Evolutionary conservation across 2,113 vertebrate species (phyloP).

Genomic region (Pholis gunnellus): DNA sequence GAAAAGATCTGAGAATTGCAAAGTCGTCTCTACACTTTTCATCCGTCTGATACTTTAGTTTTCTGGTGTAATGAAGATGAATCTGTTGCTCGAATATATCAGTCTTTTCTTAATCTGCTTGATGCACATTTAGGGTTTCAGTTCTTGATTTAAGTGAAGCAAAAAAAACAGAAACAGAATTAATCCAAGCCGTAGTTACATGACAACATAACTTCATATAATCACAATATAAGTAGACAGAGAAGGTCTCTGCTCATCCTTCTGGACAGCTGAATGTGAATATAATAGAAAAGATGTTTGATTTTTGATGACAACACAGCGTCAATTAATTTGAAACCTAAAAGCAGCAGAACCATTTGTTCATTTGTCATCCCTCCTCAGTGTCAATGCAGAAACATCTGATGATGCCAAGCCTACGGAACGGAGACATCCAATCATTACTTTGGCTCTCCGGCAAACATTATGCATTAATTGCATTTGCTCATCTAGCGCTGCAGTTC

Average conservation of each 20-base stretch:
- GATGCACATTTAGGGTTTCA: neutral
- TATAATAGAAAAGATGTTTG: constrained; percentile 20
- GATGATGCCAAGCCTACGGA: constrained; percentile 47
- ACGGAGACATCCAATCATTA: constrained; percentile 52
- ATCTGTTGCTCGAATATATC: neutral
- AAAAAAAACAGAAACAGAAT: neutral
- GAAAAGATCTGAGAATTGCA: neutral
- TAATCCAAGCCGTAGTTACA: neutral
- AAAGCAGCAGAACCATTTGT: constrained; percentile 16
- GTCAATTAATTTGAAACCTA: constrained; percentile 11
- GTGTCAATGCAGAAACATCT: constrained; percentile 44
- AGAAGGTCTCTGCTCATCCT: neutral
- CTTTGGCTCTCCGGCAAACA: constrained; percentile 51
- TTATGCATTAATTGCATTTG: constrained; percentile 59
- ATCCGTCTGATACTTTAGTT: neutral
- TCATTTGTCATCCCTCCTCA: constrained; percentile 41
- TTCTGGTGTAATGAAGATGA: neutral
- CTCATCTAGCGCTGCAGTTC: constrained; percentile 41
- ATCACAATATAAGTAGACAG: neutral
- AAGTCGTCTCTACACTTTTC: neutral
- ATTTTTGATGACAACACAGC: neutral
- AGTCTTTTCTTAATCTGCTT: neutral
- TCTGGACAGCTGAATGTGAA: neutral
- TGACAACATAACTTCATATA: neutral
- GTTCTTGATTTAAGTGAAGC: neutral